Evolutionary conservation across 1,140 invertebrate species (phyloP), one percentile per base, ranked within the genome.

Genomic region (Hylaeus anthracinus): DNA sequence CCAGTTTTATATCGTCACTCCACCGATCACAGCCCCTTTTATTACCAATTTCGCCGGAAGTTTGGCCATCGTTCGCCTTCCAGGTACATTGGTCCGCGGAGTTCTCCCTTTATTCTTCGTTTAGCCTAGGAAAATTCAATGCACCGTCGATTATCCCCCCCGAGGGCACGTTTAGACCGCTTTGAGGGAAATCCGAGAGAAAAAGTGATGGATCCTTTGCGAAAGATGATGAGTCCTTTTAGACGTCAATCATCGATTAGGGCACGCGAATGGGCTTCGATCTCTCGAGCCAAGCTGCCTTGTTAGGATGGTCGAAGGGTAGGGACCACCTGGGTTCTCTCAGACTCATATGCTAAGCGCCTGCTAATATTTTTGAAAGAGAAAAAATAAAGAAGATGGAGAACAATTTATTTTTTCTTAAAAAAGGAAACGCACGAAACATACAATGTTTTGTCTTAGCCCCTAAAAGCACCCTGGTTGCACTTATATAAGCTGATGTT

Each of bases 191-290:
- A 48, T 48, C 8, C 6, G 39, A 14, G 26, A 14, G 15, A 43
- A 61, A 60, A 45, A 43, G 58, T 58, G 55, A 78, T 69, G 53
- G 74, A 61, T 79, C 15, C 41, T 15, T 9, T 8, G 61, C 2
- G 41, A 39, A 55, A 73, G 55, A 84, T 83, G 74, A 70, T 55
- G 72, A 60, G 3, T 80, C 64, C 39, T 80, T 89, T 89, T 37
- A 58, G 9, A 84, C 82, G 87, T 88, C 88, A 81, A 84, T 89
- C 88, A 89, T 86, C 79, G 67, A 85, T 74, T 48, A 66, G 70
- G 55, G 26, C 60, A 37, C 37, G 60, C 37, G 45, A 43, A 53
- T 56, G 55, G 64, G 26, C 60, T 9, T 69, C 15, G 72, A 81
- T 61, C 67, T 65, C 66, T 14, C 12, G 45, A 51, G 43, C 8